Conservation (phyloP, 2,797 vertebrate genomes). For the Poecile montanus region DNA sequence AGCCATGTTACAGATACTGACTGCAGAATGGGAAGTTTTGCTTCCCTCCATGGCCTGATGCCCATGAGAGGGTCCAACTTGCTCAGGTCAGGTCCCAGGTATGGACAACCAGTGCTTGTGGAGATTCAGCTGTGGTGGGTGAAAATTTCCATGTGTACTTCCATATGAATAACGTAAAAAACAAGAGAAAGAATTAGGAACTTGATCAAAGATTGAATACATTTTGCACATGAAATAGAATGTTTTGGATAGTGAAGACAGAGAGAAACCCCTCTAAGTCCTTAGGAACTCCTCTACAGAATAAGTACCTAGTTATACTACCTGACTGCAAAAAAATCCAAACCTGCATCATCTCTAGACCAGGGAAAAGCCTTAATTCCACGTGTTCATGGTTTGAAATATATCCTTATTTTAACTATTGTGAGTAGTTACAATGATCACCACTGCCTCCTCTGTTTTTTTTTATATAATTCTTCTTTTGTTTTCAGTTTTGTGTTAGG, state of each 20-base stretch:
- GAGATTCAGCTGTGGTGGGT: neutral
- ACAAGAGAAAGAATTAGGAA: neutral
- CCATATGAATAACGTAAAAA: neutral
- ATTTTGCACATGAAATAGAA: neutral
- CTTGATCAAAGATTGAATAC: neutral
- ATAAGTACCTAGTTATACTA: neutral
- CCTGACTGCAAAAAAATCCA: neutral
- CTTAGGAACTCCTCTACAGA: neutral
- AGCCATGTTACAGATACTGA: neutral
- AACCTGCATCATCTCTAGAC: neutral
- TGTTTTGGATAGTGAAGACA: neutral
- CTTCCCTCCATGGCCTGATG: neutral
- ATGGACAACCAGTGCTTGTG: accelerated
- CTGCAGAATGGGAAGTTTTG: neutral
- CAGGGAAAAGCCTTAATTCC: neutral
- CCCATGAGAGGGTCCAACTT: accelerated
- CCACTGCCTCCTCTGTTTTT: neutral
- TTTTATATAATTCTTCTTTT: neutral
- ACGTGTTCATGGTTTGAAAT: neutral
- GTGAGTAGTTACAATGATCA: neutral
- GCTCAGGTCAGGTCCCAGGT: neutral
- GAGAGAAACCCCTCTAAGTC: neutral
- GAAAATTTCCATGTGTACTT: neutral
- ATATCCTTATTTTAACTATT: neutral
- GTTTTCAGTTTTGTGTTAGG: neutral